phyloP scores from a whole-genome alignment of 2,888 invertebrate species.

The Mimachlamys varia region DNA sequence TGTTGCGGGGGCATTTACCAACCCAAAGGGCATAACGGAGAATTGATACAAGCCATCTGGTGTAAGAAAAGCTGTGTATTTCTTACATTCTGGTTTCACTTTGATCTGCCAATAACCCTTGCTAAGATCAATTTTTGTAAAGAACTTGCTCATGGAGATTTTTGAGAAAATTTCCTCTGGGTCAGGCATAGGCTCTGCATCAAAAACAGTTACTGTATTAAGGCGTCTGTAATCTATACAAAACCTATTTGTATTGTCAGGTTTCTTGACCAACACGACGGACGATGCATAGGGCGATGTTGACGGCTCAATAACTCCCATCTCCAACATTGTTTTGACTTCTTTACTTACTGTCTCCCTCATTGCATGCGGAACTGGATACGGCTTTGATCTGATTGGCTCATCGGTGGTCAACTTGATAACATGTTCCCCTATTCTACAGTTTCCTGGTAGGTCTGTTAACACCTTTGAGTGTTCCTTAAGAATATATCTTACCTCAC shows the following conservation, averaged over 20 bases:
- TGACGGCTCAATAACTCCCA: background rate
- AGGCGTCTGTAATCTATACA: slow-evolving; percentile 59
- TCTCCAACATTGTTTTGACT: background rate
- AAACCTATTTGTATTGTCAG: slow-evolving; percentile 54
- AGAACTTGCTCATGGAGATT: slow-evolving; percentile 50
- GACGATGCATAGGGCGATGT: slow-evolving; percentile 55
- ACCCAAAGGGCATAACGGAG: slow-evolving; percentile 40
- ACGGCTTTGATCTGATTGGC: background rate
- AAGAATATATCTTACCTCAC: too few species aligned
- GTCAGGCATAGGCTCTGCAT: slow-evolving; percentile 61
- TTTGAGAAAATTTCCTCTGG: slow-evolving; percentile 59
- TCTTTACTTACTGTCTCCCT: background rate
- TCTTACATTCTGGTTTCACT: slow-evolving; percentile 45
- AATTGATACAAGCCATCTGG: slow-evolving; percentile 53
- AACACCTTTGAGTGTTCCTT: too few species aligned
- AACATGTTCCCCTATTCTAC: background rate
- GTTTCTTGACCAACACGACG: slow-evolving; percentile 56
- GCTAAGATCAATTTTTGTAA: slow-evolving; percentile 55
- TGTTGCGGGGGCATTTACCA: slow-evolving; percentile 41
- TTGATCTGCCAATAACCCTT: slow-evolving; percentile 64
- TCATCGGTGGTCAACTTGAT: background rate
- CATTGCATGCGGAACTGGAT: background rate
- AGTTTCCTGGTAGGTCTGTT: background rate
- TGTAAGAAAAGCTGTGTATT: slow-evolving; percentile 55
- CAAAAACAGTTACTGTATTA: slow-evolving; percentile 59